These are phyloP conservation scores for Notiomystis cincta DNA, from an alignment of 2,113 vertebrate species.

Conservation along the genomic window DNA sequence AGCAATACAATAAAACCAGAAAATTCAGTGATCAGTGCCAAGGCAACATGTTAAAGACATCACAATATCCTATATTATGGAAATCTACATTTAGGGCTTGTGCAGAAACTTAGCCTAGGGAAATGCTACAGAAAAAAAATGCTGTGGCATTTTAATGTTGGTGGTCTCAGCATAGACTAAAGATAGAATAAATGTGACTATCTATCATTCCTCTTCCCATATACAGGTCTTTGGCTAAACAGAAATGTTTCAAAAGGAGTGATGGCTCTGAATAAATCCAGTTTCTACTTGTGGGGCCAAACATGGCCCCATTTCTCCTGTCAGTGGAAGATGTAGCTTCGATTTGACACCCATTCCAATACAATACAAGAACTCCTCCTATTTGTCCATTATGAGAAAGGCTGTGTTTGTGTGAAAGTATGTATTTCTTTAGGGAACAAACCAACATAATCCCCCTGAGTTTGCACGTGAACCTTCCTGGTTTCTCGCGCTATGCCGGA, in stretches of 20 bases:
- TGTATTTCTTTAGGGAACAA: background rate
- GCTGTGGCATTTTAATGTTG: background rate
- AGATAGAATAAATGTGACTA: background rate
- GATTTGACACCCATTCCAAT: background rate
- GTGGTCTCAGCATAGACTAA: background rate
- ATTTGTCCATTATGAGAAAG: background rate
- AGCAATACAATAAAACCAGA: background rate
- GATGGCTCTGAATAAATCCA: background rate
- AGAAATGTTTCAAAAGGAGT: background rate
- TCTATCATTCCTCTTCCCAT: background rate
- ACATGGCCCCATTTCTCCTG: background rate
- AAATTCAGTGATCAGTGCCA: background rate
- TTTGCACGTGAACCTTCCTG: background rate
- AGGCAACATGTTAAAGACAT: constrained; percentile 4
- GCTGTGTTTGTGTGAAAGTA: background rate
- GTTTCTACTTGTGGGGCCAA: background rate
- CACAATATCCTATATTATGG: background rate
- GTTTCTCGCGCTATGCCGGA: rapidly evolving
- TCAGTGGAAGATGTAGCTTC: background rate
- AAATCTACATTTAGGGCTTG: background rate
- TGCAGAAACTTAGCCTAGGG: background rate
- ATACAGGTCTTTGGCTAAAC: background rate
- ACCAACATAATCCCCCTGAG: background rate
- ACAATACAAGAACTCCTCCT: background rate
- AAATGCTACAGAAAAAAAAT: background rate